Evolutionary conservation across 2,797 vertebrate species (phyloP), one percentile per base, ranked within the genome.

Genomic region (Uromys caudimaculatus): DNA sequence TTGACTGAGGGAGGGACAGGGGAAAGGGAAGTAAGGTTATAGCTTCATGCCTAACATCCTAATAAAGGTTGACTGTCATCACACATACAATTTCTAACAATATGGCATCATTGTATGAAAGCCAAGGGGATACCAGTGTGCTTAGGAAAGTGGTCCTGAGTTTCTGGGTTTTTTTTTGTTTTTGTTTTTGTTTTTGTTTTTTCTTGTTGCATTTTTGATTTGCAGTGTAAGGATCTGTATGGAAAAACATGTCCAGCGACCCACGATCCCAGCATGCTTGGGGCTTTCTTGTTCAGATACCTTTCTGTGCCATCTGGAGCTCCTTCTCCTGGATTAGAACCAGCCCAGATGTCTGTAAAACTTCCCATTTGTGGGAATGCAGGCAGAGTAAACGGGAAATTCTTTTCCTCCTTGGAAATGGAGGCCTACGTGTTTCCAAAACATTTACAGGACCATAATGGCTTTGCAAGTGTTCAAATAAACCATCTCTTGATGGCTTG

Each of bases 401-500:
- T 56, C 81, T 79, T 89, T 71, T 13, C 62, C 81, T 88, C 29
- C 41, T 52, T 77, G 58, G 64, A 94, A 93, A 90, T 64, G 90
- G 93, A 64, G 44, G 73, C 47, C 84, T 89, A 29, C 67, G 29
- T 38, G 38, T 91, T 91, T 96, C 67, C 35, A 35, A 96, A 95
- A 93, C 85, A 95, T 90, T 91, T 94, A 82, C 50, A 67, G 62
- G 64, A 97, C 88, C 87, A 60, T 94, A 85, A 82, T 79, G 64
- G 69, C 86, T 96, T 91, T 90, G 93, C 79, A 75, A 86, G 87
- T 96, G 85, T 97, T 93, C 89, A 85, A 73, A 90, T 91, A 94
- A 96, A 88, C 86, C 86, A 67, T 69, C 76, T 95, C 94, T 87
- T 62, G 52, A 62, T 92, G 62, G 75, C 38, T 78, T 75, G 29